phyloP scores from a whole-genome alignment of 2,797 vertebrate genomes.

The Etheostoma nigrum region DNA sequence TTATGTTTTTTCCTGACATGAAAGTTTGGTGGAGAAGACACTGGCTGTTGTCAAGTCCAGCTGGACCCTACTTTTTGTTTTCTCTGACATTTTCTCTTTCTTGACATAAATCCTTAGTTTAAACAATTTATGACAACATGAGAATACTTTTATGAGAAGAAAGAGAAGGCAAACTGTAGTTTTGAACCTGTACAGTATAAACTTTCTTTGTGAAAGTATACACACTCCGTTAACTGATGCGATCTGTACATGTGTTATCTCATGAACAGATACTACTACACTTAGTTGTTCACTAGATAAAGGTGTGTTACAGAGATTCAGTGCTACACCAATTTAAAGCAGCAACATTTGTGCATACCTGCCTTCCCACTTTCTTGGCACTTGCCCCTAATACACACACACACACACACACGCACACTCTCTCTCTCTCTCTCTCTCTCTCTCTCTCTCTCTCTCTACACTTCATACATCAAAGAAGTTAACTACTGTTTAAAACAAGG shows the following conservation, averaged over 20 bases:
- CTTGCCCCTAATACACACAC: neutral
- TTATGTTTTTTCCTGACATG: neutral
- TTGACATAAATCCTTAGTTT: too few relatives aligned
- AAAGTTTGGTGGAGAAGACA: neutral
- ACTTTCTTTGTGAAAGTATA: conserved; percentile 6
- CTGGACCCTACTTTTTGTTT: neutral
- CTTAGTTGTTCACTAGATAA: neutral
- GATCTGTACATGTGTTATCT: neutral
- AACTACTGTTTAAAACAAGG: conserved; percentile 18
- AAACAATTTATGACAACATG: neutral
- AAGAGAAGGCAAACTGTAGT: neutral
- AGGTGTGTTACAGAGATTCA: neutral
- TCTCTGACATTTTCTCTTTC: too few relatives aligned
- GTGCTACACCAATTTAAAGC: neutral
- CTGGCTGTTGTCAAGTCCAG: neutral
- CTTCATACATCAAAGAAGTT: neutral
- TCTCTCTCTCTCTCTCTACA: neutral
- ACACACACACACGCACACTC: neutral
- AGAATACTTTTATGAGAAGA: neutral
- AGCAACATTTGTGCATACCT: neutral
- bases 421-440: neutral
- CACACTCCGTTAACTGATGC: conserved; percentile 16
- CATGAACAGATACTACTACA: conserved; percentile 1
- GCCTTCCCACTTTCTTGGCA: neutral
- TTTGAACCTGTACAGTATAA: conserved; percentile 1